A percentile compares a stretch with the other conserved stretches of the same genome.
These are phyloP conservation scores for Australoheros scitulus DNA, from an alignment of 2,113 vertebrate species.

Conservation along the genomic window DNA sequence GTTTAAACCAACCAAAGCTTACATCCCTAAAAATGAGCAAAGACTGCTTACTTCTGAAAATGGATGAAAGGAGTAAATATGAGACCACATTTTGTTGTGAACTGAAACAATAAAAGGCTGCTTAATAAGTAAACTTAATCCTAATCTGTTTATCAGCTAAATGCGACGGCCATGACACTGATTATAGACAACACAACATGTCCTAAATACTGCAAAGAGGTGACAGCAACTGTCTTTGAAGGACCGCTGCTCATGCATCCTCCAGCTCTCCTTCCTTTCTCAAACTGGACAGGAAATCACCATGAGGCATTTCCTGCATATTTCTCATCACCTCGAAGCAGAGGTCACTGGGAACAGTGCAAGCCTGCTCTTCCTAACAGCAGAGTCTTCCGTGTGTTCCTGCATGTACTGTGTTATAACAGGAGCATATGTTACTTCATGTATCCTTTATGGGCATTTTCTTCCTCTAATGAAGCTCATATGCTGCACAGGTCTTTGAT, in stretches of 20 bases:
- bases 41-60: not conserved
- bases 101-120: not conserved
- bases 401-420: not conserved
- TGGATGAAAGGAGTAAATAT: not conserved
- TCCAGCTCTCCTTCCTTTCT: slow-evolving; percentile 42
- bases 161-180: not conserved
- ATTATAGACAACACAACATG: not conserved
- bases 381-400: slow-evolving; percentile 1
- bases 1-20: not conserved
- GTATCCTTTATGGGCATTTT: slow-evolving; percentile 2
- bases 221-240: not conserved
- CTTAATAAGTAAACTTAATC: not conserved
- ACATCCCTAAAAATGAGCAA: not conserved
- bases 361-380: slow-evolving; percentile 27
- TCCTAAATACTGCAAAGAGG: not conserved
- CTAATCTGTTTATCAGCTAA: not conserved
- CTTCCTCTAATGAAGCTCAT: slow-evolving; percentile 68
- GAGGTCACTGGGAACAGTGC: slow-evolving; percentile 46
- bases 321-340: slow-evolving; percentile 43
- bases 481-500: slow-evolving; percentile 65
- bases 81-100: not conserved
- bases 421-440: slow-evolving; percentile 3
- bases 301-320: slow-evolving; percentile 72
- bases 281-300: slow-evolving; percentile 61
- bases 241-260: slow-evolving; percentile 11